phyloP scores from a whole-genome alignment of 2,113 vertebrate genomes.

The Regulus satrapa region DNA sequence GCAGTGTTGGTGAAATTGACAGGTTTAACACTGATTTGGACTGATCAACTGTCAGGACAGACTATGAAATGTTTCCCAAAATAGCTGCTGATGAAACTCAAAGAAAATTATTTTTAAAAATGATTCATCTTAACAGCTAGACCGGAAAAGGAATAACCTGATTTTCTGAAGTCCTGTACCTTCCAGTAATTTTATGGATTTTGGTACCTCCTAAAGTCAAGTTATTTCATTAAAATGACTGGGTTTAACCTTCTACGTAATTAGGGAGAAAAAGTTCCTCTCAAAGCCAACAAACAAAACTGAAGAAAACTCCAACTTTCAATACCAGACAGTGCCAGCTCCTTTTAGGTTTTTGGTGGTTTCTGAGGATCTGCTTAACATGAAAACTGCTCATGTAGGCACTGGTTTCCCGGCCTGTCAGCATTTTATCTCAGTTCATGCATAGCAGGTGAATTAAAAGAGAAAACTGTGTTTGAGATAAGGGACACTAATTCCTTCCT shows the following conservation, averaged over 20 bases:
- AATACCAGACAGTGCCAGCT: background rate
- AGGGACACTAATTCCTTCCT: background rate
- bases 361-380: background rate
- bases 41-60: background rate
- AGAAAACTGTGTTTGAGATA: background rate
- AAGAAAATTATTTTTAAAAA: background rate
- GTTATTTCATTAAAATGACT: background rate
- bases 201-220: background rate
- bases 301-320: background rate
- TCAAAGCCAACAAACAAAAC: background rate
- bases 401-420: background rate
- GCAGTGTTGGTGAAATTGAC: background rate
- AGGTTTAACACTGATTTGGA: background rate
- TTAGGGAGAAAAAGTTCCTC: rapidly evolving
- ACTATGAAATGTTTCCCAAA: background rate
- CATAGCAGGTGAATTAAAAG: background rate
- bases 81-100: background rate
- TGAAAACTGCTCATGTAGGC: background rate
- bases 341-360: background rate
- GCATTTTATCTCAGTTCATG: background rate
- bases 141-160: background rate
- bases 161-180: background rate
- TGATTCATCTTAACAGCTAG: background rate
- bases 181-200: background rate
- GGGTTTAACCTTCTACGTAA: background rate